These are phyloP conservation scores for Rhopalosiphum nymphaeae DNA, from an alignment of 2,888 invertebrate genomes.

Conservation along the genomic window DNA sequence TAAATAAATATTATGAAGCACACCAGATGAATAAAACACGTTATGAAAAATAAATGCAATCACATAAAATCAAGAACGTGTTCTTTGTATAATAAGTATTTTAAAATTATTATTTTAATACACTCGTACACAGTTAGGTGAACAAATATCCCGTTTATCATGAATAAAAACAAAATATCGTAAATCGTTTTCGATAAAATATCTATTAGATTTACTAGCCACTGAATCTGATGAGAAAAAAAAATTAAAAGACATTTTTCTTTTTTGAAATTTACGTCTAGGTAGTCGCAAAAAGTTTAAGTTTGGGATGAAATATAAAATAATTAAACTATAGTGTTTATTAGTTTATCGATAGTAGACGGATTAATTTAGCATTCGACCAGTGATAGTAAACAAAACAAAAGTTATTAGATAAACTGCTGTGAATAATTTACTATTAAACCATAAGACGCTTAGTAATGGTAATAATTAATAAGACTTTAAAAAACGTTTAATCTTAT, in stretches of 20 bases:
- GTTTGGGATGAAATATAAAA: not conserved
- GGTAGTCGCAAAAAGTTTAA: not conserved
- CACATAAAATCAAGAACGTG: not conserved
- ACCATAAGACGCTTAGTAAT: not conserved
- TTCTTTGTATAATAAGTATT: not conserved
- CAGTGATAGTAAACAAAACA: not conserved
- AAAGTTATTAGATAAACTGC: not conserved
- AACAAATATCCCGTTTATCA: not conserved
- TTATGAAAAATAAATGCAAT: not conserved
- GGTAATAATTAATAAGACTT: not conserved
- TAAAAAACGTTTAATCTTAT: not conserved
- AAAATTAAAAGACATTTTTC: not conserved
- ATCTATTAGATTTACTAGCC: not conserved
- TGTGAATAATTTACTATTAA: not conserved
- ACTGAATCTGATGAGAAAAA: not conserved
- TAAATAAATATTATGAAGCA: no score
- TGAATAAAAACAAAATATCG: not conserved
- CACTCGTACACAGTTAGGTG: not conserved
- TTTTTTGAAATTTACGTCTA: not conserved
- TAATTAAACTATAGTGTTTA: not conserved
- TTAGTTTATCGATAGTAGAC: not conserved
- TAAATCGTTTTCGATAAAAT: not conserved
- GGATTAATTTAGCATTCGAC: not conserved
- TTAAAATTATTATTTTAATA: not conserved
- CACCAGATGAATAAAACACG: not conserved